These are phyloP conservation scores for Enteromius fasciolatus DNA, from an alignment of 2,797 vertebrate species.

Conservation along the genomic window DNA sequence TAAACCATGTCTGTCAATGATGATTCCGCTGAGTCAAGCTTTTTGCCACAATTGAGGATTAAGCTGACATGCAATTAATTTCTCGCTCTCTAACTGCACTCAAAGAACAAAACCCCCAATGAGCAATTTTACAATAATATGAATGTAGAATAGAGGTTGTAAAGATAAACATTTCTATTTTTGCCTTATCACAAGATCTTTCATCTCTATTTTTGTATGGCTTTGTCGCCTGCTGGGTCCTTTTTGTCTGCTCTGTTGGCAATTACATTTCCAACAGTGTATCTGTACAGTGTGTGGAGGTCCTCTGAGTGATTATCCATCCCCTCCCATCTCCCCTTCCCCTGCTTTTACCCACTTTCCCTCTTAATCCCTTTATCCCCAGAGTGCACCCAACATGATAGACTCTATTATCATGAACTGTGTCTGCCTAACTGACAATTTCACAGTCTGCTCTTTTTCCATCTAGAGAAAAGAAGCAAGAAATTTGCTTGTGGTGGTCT, in stretches of 20 bases:
- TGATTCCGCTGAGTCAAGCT: slow-evolving; percentile 72
- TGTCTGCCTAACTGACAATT: slow-evolving; percentile 50
- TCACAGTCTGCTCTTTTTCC: slow-evolving; percentile 38
- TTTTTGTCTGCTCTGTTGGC: slow-evolving; percentile 75
- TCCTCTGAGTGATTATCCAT: slow-evolving; percentile 52
- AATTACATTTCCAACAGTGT: slow-evolving; percentile 72
- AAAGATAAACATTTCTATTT: slow-evolving; percentile 63
- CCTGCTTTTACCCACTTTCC: slow-evolving; percentile 22
- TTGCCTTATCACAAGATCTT: slow-evolving; percentile 68
- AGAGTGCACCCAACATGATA: slow-evolving; percentile 34
- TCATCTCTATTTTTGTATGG: slow-evolving; percentile 74
- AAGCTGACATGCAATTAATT: slow-evolving; percentile 80
- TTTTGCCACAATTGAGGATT: slow-evolving; percentile 73
- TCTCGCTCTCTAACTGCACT: slow-evolving; percentile 64
- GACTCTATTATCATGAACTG: slow-evolving; percentile 47
- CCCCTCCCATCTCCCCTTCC: slow-evolving; percentile 39
- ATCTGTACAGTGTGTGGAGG: slow-evolving; percentile 53
- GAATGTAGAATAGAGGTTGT: slow-evolving; percentile 70
- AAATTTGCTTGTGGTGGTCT: slow-evolving; percentile 33
- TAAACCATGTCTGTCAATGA: slow-evolving; percentile 73
- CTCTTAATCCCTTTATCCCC: slow-evolving; percentile 50
- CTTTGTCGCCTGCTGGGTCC: slow-evolving; percentile 62
- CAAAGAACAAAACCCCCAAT: slow-evolving; percentile 64
- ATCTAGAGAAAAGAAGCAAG: slow-evolving; percentile 34
- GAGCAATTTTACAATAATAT: slow-evolving; percentile 63